Percentiles rank a stretch among this genome's conserved stretches.
phyloP scores from a whole-genome alignment of 2,797 vertebrate genomes.

The Mustela erminea region DNA sequence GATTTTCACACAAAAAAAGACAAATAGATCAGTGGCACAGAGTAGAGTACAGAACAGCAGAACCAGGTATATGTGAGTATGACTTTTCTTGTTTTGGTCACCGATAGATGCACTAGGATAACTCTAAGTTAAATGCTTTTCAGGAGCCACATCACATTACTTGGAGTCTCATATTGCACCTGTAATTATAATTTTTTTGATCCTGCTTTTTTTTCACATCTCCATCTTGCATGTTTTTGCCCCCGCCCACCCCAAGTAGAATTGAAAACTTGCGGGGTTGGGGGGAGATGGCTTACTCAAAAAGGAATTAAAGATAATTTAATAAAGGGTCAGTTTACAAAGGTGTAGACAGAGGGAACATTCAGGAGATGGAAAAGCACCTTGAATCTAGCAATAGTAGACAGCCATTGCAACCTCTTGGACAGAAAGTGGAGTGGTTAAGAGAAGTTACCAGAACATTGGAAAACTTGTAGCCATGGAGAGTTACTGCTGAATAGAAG shows the following conservation, averaged over 20 bases:
- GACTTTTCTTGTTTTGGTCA: neutral
- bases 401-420: neutral
- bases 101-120: neutral
- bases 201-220: neutral
- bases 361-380: neutral
- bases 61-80: neutral
- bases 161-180: neutral
- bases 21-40: neutral
- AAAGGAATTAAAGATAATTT: neutral
- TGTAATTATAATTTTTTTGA: neutral
- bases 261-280: neutral
- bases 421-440: neutral
- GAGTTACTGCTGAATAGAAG: neutral
- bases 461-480: neutral
- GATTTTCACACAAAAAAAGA: neutral
- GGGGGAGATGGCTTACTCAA: neutral
- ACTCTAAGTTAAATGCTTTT: neutral
- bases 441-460: neutral
- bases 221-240: neutral
- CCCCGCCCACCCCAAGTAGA: neutral
- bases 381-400: neutral
- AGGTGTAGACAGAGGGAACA: neutral
- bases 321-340: neutral
- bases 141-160: neutral
- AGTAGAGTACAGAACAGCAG: neutral